These are phyloP conservation scores for Calephelis nemesis DNA, from an alignment of 1,140 invertebrate species.

Conservation along the genomic window DNA sequence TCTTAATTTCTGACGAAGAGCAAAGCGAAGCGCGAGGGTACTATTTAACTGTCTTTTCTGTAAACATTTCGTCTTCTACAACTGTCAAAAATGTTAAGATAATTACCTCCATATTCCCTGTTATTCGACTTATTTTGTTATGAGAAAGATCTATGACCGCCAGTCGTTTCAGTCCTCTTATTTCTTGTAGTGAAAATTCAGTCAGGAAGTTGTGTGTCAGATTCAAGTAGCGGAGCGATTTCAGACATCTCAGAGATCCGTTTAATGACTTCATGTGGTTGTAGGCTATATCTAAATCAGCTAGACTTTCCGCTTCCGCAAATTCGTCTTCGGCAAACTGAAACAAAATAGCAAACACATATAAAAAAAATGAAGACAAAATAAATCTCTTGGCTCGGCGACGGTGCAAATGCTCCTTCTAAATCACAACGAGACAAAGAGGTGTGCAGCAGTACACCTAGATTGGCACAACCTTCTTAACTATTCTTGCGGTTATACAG, in stretches of 20 bases:
- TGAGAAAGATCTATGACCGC: slow-evolving; percentile 86
- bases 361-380: slow-evolving; percentile 22
- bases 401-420: too few relatives aligned
- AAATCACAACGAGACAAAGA: too few relatives aligned
- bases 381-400: too few relatives aligned
- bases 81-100: slow-evolving; percentile 2
- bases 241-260: slow-evolving; percentile 85
- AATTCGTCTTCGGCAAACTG: slow-evolving; percentile 88
- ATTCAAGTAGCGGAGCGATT: slow-evolving; percentile 84
- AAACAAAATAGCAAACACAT: slow-evolving; percentile 33
- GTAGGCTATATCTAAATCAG: slow-evolving; percentile 84
- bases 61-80: too few relatives aligned
- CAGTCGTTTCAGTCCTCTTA: slow-evolving; percentile 84
- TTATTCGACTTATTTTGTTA: slow-evolving; percentile 85
- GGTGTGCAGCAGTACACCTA: too few relatives aligned
- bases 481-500: too few relatives aligned
- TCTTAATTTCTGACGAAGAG: too few relatives aligned
- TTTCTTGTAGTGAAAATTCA: slow-evolving; percentile 88
- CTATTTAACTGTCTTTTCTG: too few relatives aligned
- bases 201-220: slow-evolving; percentile 86
- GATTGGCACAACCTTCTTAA: too few relatives aligned
- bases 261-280: slow-evolving; percentile 86
- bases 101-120: slow-evolving; percentile 84
- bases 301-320: slow-evolving; percentile 82
- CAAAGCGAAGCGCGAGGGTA: too few relatives aligned